Conservation (phyloP, 2,888 invertebrate species). For the Emmelina monodactyla region DNA sequence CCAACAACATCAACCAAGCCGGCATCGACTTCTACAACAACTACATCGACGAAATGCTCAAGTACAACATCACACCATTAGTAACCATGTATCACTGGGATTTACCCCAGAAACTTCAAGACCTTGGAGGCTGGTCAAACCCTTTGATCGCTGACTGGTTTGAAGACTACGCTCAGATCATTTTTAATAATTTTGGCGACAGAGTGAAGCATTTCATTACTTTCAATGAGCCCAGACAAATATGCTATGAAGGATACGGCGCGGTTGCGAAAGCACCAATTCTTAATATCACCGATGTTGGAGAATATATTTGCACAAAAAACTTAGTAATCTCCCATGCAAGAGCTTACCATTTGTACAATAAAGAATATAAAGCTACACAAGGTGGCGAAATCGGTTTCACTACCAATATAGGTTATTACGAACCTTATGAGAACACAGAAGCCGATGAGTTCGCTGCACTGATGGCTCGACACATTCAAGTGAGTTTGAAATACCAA, state of each 20-base stretch:
- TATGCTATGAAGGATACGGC: slow-evolving; percentile 51
- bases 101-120: slow-evolving; percentile 57
- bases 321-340: slow-evolving; percentile 62
- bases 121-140: slow-evolving; percentile 60
- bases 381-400: slow-evolving; percentile 31
- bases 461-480: slow-evolving; percentile 26
- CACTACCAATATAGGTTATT: slow-evolving; percentile 26
- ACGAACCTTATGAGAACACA: slow-evolving; percentile 30
- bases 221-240: slow-evolving; percentile 62
- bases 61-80: slow-evolving; percentile 68
- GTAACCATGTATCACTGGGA: slow-evolving; percentile 66
- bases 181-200: slow-evolving; percentile 48
- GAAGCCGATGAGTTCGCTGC: slow-evolving; percentile 36
- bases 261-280: slow-evolving; percentile 27
- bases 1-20: slow-evolving; percentile 55
- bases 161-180: slow-evolving; percentile 48
- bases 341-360: slow-evolving; percentile 41
- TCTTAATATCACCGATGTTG: slow-evolving; percentile 42
- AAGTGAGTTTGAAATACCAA: slow-evolving; percentile 19
- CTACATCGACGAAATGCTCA: slow-evolving; percentile 68
- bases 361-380: slow-evolving; percentile 29
- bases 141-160: slow-evolving; percentile 49
- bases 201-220: slow-evolving; percentile 65
- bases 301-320: slow-evolving; percentile 58
- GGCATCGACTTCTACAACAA: slow-evolving; percentile 72